These are phyloP conservation scores for Aricia artaxerxes DNA, from an alignment of 2,888 invertebrate species.

Conservation along the genomic window DNA sequence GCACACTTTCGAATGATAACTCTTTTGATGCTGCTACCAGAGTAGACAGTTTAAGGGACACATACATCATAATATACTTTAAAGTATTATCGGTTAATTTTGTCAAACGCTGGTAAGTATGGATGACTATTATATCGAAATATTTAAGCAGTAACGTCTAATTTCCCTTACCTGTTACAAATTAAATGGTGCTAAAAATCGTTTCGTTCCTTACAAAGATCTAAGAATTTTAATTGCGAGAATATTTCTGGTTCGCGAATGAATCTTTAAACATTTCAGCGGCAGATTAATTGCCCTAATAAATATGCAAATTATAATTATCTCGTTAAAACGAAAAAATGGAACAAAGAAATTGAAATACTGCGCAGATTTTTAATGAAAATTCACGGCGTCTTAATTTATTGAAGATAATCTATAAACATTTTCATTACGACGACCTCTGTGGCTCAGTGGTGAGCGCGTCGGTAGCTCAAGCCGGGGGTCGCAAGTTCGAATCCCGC, in stretches of 20 bases:
- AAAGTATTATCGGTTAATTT: too few relatives aligned
- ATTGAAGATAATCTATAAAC: slow-evolving; percentile 1
- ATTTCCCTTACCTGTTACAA: not conserved
- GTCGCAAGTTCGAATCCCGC: too few relatives aligned
- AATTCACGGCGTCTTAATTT: slow-evolving; percentile 5
- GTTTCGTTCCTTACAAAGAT: not conserved
- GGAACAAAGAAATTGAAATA: slow-evolving; percentile 33
- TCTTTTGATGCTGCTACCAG: too few relatives aligned
- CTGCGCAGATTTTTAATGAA: slow-evolving; percentile 35
- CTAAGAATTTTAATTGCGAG: not conserved
- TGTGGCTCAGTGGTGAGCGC: too few relatives aligned
- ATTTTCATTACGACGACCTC: too few relatives aligned
- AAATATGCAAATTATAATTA: slow-evolving; percentile 39
- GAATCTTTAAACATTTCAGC: slow-evolving; percentile 20
- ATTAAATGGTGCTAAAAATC: not conserved
- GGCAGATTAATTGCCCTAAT: slow-evolving; percentile 37
- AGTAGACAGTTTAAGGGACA: too few relatives aligned
- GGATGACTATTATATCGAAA: not conserved
- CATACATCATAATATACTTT: too few relatives aligned
- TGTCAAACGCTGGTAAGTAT: too few relatives aligned
- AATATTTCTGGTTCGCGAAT: slow-evolving; percentile 21
- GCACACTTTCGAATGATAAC: too few relatives aligned
- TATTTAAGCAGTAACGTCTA: not conserved
- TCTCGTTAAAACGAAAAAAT: slow-evolving; percentile 33
- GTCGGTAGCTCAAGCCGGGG: too few relatives aligned